Base-by-base conservation (phyloP, 1,140 invertebrate species). In the Brachystomella parvula region DNA sequence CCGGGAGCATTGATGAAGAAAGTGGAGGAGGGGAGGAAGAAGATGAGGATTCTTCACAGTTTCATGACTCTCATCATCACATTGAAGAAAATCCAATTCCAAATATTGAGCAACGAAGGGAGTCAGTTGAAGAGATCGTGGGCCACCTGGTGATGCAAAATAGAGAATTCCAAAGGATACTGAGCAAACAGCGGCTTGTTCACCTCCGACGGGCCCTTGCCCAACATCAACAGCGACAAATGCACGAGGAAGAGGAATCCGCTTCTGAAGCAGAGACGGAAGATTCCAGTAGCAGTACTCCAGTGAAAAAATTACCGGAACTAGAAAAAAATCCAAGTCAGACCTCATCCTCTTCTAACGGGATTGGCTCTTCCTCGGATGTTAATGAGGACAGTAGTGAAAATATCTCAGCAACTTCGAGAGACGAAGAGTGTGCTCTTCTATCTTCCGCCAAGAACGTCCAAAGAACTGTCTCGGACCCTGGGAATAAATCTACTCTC, bases 101-200 rank as follows among this genome's bases (percentile, higher is more conserved):
- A 26, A 65, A 49, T 63, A 61, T 65, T 30, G 71, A 72, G 75
- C 63, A 74, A 72, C 35, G 75, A 75, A 58, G 75, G 74, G 65
- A 81, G 84, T 77, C 87, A 84, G 78, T 89, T 33, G 87, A 89
- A 73, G 83, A 88, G 74, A 90, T 93, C 32, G 89, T 92, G 28
- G 85, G 88, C 19, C 87, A 91, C 75, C 80, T 92, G 24, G 79
- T 92, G 1, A 87, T 90, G 83, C 86, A 91, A 74, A 91, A 88
- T 74, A 83, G 87, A 71, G 89, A 91, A 71, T 90, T 92, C 66
- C 87, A 91, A 69, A 85, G 86, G 64, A 81, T 90, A 26, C 77
- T 90, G 17, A 88, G 86, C 61, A 86, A 85, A 74, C 87, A 85
- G 74, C 78, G 82, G 78, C 76, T 85, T 77, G 73, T 83, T 75